phyloP scores from a whole-genome alignment of 2,113 vertebrate species.

The Larimichthys crocea region DNA sequence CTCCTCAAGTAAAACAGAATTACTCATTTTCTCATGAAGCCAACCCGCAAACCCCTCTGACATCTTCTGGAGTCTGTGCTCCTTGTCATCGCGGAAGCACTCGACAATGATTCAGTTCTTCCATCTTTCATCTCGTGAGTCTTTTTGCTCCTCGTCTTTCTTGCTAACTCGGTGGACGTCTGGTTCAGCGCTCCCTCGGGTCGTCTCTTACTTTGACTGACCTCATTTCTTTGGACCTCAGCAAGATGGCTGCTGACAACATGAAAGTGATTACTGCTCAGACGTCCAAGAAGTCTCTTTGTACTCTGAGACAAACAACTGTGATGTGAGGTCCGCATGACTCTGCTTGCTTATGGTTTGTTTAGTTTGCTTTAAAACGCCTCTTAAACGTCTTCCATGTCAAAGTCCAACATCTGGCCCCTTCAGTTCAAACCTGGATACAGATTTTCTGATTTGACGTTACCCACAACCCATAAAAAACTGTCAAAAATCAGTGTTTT shows the following conservation, averaged over 20 bases:
- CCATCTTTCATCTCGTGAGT: neutral
- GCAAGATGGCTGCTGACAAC: neutral
- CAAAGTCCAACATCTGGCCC: too few relatives aligned
- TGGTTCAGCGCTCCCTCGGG: neutral
- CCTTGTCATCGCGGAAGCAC: neutral
- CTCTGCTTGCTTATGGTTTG: too few relatives aligned
- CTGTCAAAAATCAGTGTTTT: too few relatives aligned
- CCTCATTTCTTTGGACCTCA: slow-evolving; percentile 8
- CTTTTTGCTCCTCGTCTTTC: neutral
- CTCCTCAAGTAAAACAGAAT: slow-evolving; percentile 38
- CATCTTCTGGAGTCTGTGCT: slow-evolving; percentile 7
- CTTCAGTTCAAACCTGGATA: too few relatives aligned
- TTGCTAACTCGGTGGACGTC: neutral
- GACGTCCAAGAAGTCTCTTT: neutral
- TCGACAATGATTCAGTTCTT: neutral
- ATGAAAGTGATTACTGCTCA: slow-evolving; percentile 8
- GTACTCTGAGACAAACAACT: too few relatives aligned
- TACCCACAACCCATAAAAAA: too few relatives aligned
- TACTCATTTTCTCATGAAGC: slow-evolving; percentile 34
- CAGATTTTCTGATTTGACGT: too few relatives aligned
- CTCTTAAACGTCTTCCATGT: too few relatives aligned
- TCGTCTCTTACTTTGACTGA: slow-evolving; percentile 10
- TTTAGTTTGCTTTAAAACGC: too few relatives aligned
- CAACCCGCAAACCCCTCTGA: neutral
- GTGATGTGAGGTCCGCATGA: too few relatives aligned